Evolutionary conservation across 2,797 vertebrate species (phyloP).

Genomic region (Choloepus didactylus): DNA sequence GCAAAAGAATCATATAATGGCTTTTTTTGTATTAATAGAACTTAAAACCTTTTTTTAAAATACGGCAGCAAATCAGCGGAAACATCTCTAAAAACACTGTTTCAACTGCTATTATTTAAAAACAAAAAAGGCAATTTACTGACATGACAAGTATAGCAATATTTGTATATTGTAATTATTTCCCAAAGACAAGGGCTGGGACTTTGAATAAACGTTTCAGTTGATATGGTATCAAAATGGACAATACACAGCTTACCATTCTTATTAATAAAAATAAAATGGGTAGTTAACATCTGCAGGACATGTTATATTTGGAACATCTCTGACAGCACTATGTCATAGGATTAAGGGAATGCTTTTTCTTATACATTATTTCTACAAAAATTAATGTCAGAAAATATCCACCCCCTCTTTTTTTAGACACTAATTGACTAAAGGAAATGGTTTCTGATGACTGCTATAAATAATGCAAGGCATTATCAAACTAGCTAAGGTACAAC

Average conservation of each 20-base stretch:
- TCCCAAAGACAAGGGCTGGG: background rate
- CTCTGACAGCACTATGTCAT: constrained; percentile 5
- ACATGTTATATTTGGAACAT: constrained; percentile 1
- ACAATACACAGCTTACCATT: background rate
- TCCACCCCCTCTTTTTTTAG: background rate
- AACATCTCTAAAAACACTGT: constrained; percentile 63
- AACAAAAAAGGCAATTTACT: background rate
- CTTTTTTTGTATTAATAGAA: constrained; percentile 31
- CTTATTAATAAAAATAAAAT: constrained; percentile 56
- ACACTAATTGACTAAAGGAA: constrained; percentile 70
- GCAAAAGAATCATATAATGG: background rate
- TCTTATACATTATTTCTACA: constrained; percentile 58
- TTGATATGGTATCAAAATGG: background rate
- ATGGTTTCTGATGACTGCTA: constrained; percentile 64
- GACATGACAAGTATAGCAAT: background rate
- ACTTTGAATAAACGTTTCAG: constrained; percentile 5
- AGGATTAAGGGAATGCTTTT: constrained; percentile 30
- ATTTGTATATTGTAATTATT: constrained; percentile 54
- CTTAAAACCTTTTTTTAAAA: constrained; percentile 41
- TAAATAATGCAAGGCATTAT: constrained; percentile 61
- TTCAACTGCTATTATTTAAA: constrained; percentile 55
- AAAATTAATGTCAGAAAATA: constrained; percentile 54
- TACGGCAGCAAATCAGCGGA: constrained; percentile 61
- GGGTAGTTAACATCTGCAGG: background rate
- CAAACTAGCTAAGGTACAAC: background rate